Evolutionary conservation across 2,113 vertebrate genomes (phyloP), one percentile per base, ranked within the genome.

Genomic region (Scopus umbretta): DNA sequence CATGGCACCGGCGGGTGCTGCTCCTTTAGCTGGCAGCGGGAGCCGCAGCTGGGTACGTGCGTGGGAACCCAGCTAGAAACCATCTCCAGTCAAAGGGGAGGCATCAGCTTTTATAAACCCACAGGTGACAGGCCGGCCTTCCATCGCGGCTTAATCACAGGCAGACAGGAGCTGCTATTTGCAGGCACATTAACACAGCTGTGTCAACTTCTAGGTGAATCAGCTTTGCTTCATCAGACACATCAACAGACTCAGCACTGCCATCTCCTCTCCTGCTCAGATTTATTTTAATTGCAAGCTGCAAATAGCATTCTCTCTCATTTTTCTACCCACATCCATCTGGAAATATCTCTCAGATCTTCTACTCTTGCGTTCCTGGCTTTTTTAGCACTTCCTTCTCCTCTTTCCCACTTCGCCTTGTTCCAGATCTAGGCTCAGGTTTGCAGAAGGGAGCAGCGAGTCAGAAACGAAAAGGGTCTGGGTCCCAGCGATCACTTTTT

Each of bases 191-290:
- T 96, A 97, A 96, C 96, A 97, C 96, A 98, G 98, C 97, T 97
- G 97, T 97, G 96, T 96, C 97, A 96, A 95, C 97, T 94, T 95
- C 73, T 93, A 97, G 98, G 97, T 96, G 97, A 97, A 97, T 98
- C 98, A 98, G 97, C 95, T 97, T 74, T 97, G 98, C 98, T 97
- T 97, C 98, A 97, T 98, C 98, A 97, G 95, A 95, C 92, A 94
- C 94, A 97, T 97, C 98, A 97, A 97, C 97, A 97, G 85, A 88
- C 92, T 94, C 84, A 29, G 93, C 78, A 58, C 92, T 96, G 96
- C 97, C 97, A 95, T 94, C 96, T 93, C 97, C 89, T 93, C 91
- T 96, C 85, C 80, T 52, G 67, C 82, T 97, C 92, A 53, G 87
- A 92, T 93, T 96, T 97, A 97, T 96, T 98, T 97, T 98, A 98